Percentiles rank a stretch among this genome's conserved stretches.
These are phyloP conservation scores for Drosophila falleni DNA, from an alignment of 2,888 invertebrate species.

Conservation along the genomic window DNA sequence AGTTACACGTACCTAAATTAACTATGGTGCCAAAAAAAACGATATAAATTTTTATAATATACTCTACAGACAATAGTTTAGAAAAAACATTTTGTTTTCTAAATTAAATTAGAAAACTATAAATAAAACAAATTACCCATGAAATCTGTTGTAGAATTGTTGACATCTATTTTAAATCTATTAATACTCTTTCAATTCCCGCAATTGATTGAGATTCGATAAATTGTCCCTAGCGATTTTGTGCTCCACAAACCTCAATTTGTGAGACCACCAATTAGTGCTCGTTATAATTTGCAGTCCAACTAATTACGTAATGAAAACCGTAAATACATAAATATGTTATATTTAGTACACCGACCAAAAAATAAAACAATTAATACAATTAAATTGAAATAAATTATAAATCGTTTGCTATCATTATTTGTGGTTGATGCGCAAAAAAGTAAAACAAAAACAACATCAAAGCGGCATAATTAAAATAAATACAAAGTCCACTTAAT, in stretches of 20 bases:
- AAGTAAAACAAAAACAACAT: constrained; percentile 30
- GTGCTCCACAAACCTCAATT: constrained; percentile 45
- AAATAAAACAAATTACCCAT: neutral
- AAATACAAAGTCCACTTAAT: constrained; percentile 56
- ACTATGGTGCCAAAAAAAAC: neutral
- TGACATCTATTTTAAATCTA: neutral
- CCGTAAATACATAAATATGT: constrained; percentile 60
- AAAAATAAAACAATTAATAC: constrained; percentile 35
- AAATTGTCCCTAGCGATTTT: neutral
- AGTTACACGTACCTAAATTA: neutral
- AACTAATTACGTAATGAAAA: constrained; percentile 44
- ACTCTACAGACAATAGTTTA: too few relatives aligned
- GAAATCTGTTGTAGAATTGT: neutral
- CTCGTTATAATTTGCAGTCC: constrained; percentile 17
- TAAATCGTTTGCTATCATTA: constrained; percentile 36
- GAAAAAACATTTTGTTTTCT: too few relatives aligned
- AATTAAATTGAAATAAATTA: constrained; percentile 59
- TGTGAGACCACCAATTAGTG: constrained; percentile 56
- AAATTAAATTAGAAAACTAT: neutral
- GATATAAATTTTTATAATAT: too few relatives aligned
- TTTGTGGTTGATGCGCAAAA: constrained; percentile 22
- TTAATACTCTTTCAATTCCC: neutral
- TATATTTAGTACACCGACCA: constrained; percentile 19
- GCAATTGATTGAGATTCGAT: neutral
- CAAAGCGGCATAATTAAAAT: constrained; percentile 68